Conservation (phyloP, 1,140 invertebrate genomes). For the Zaprionus lachaisei region DNA sequence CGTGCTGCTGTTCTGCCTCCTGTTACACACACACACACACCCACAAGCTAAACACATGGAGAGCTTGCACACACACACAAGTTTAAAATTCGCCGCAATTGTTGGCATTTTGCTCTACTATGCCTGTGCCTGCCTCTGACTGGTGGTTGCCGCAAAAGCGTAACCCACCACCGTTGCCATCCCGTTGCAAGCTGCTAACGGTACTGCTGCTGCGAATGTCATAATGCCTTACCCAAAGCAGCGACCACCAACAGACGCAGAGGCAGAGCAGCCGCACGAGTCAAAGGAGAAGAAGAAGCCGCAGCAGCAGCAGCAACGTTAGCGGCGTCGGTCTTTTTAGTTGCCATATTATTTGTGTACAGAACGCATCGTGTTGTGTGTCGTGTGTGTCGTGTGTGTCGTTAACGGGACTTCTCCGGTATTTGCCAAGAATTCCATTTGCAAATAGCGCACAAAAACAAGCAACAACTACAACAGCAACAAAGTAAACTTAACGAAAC, state of each 20-base stretch:
- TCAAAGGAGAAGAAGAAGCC: constrained; percentile 6
- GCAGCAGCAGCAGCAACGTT: constrained; percentile 16
- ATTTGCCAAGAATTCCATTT: constrained; percentile 23
- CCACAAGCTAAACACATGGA: not conserved
- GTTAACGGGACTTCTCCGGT: constrained; percentile 22
- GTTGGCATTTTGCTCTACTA: constrained; percentile 20
- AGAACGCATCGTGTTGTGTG: constrained; percentile 29
- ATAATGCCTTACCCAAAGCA: constrained; percentile 16
- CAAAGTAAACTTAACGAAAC: not conserved
- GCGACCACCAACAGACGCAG: constrained; percentile 11
- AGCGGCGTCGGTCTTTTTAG: constrained; percentile 15
- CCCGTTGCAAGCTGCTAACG: constrained; percentile 38
- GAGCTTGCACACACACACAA: not conserved
- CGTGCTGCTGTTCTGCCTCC: not conserved
- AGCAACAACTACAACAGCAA: not conserved
- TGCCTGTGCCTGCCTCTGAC: constrained; percentile 14
- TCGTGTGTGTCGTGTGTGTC: constrained; percentile 20
- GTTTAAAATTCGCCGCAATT: not conserved
- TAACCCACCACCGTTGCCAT: not conserved
- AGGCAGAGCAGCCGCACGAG: constrained; percentile 14
- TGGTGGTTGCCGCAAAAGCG: constrained; percentile 38
- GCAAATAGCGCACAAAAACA: not conserved
- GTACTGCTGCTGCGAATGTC: constrained; percentile 42
- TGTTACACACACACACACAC: not conserved
- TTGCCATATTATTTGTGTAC: constrained; percentile 36